Conservation (phyloP, 1,140 invertebrate genomes). For the Geopemphigus sp. region DNA sequence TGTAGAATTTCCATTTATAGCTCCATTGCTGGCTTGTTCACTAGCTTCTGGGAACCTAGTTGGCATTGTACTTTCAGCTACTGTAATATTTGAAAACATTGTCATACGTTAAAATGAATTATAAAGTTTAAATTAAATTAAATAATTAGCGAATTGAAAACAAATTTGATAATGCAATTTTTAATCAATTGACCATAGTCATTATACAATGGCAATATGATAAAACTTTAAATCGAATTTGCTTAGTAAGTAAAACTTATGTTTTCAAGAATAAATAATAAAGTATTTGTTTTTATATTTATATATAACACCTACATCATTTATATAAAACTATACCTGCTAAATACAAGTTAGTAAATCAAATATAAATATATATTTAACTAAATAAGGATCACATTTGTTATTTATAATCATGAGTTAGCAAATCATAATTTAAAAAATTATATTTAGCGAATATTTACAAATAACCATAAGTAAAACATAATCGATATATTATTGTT, state of each 20-base stretch:
- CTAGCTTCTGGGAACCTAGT: slow-evolving; percentile 25
- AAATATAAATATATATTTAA: neutral
- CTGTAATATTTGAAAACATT: slow-evolving; percentile 24
- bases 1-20: slow-evolving; percentile 11
- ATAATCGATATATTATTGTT: neutral
- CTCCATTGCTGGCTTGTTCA: slow-evolving; percentile 38
- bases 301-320: neutral
- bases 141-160: neutral
- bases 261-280: neutral
- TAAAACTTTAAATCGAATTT: too few relatives aligned
- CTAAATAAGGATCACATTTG: neutral
- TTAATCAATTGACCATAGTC: too few relatives aligned
- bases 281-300: neutral
- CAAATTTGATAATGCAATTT: neutral
- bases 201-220: too few relatives aligned
- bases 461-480: slow-evolving; percentile 19
- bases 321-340: neutral
- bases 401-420: neutral
- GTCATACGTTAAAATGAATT: too few relatives aligned
- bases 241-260: neutral
- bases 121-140: neutral
- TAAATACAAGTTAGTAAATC: neutral
- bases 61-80: slow-evolving; percentile 51
- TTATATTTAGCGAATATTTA: slow-evolving; percentile 1
- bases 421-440: slow-evolving; percentile 17